Evolutionary conservation across 1,140 invertebrate species (phyloP), one percentile per base, ranked within the genome.

Genomic region (Drosophila teissieri): DNA sequence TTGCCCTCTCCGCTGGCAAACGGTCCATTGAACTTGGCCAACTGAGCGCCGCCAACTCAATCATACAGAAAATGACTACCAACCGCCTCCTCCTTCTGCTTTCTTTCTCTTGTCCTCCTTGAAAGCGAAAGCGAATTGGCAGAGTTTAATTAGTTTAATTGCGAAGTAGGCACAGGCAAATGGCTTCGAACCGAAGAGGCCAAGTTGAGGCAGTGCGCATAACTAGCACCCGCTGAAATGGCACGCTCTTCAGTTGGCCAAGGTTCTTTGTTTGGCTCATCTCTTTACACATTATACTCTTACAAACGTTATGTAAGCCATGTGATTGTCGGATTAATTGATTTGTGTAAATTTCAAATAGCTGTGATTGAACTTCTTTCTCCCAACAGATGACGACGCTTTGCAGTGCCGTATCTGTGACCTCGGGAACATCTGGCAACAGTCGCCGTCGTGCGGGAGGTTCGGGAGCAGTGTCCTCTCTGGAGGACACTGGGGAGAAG

Each of bases 61-160:
- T 85, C 81, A 85, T 55, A 65, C 49, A 57, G 67, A 80, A 72
- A 55, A 19, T 69, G 56, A 58, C 63, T 69, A 74, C 53, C 73
- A 64, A 62, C 24, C 73, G 48, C 58, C 45, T 19, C 15, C 49
- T 37, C 17, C 40, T 15, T n/a, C 64, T 12, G n/a, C 1, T 7
- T 3, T 31, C 17, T 39, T 24, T 53, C 24, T 27, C 15, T 15
- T 10, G 4, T 5, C 31, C 36, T 12, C n/a, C 14, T 27, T 14
- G 3, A 53, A 78, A 84, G 84, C 80, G 84, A 89, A 89, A 89
- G 85, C 69, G 69, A 84, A 77, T 73, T 61, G 48, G 52, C 17
- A 7, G 31, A 17, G 45, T 67, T 80, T 89, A 88, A 89, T 89
- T 89, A 84, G 64, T 74, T 90, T 88, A 89, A 89, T 88, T 83